Evolutionary conservation across 2,888 invertebrate genomes (phyloP).

Genomic region (Euclidia mi): DNA sequence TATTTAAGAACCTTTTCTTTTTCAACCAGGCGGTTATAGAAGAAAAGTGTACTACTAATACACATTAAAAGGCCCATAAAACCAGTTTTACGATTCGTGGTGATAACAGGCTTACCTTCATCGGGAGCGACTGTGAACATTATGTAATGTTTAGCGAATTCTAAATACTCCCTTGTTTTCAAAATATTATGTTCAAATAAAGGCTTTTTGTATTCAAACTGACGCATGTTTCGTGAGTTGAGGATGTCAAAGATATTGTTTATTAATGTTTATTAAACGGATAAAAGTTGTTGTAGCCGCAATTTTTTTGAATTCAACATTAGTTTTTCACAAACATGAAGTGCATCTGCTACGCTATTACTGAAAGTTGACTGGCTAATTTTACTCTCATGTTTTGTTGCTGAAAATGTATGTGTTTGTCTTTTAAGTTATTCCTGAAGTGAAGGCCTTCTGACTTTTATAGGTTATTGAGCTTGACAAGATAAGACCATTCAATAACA

Average conservation of each 20-base stretch:
- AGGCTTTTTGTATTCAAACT: conserved; percentile 16
- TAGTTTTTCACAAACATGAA: neutral
- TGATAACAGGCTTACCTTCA: conserved; percentile 4
- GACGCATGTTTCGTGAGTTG: conserved; percentile 2
- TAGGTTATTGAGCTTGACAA: conserved; percentile 9
- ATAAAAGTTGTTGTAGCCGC: conserved; percentile 7
- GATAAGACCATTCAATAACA: conserved; percentile 17
- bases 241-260: conserved; percentile 8
- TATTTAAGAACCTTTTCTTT: conserved; percentile 17
- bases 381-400: conserved; percentile 8
- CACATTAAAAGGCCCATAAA: conserved; percentile 13
- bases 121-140: neutral
- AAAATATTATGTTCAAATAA: conserved; percentile 17
- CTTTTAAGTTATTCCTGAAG: conserved; percentile 6
- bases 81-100: conserved; percentile 13
- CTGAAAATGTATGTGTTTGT: conserved; percentile 1
- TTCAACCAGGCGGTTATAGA: conserved; percentile 8
- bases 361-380: conserved; percentile 8
- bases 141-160: conserved; percentile 9
- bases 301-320: conserved; percentile 2
- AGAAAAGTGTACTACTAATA: conserved; percentile 9
- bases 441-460: conserved; percentile 1
- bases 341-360: conserved; percentile 7
- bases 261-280: conserved; percentile 1
- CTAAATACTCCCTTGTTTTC: conserved; percentile 15